phyloP scores from a whole-genome alignment of 2,797 vertebrate species.

The Myripristis murdjan region DNA sequence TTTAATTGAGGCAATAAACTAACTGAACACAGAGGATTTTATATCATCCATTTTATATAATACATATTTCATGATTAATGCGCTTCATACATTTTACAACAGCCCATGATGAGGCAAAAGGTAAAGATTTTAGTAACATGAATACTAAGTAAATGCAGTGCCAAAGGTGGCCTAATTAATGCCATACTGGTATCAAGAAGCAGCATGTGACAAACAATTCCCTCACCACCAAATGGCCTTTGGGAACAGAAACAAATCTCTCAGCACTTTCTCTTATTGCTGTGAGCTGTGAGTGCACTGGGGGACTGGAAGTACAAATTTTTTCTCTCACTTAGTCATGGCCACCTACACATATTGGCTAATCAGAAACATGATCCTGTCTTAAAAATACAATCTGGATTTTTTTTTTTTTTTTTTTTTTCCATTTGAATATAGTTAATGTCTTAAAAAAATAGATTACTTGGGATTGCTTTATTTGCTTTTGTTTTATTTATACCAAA shows the following conservation, averaged over 20 bases:
- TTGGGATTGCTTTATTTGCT: no score
- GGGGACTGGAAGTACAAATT: constrained; percentile 25
- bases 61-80: constrained; percentile 28
- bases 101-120: constrained; percentile 20
- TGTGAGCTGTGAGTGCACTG: constrained; percentile 30
- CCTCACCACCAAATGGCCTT: constrained; percentile 39
- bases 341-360: constrained; percentile 31
- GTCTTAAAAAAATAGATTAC: no score
- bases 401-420: no score
- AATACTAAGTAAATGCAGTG: constrained; percentile 47
- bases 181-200: constrained; percentile 17
- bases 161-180: constrained; percentile 52
- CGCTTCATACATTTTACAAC: constrained; percentile 18
- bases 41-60: no score
- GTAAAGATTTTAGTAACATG: constrained; percentile 21
- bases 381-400: constrained; percentile 6
- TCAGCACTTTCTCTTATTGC: constrained; percentile 2
- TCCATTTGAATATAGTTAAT: background rate
- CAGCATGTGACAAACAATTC: constrained; percentile 33
- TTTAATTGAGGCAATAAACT: no score
- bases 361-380: constrained; percentile 2
- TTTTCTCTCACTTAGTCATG: constrained; percentile 43
- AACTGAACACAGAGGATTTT: no score
- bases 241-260: constrained; percentile 49
- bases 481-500: no score